Conservation (phyloP, 2,113 vertebrate genomes). For the Neodontobutis hainanensis region DNA sequence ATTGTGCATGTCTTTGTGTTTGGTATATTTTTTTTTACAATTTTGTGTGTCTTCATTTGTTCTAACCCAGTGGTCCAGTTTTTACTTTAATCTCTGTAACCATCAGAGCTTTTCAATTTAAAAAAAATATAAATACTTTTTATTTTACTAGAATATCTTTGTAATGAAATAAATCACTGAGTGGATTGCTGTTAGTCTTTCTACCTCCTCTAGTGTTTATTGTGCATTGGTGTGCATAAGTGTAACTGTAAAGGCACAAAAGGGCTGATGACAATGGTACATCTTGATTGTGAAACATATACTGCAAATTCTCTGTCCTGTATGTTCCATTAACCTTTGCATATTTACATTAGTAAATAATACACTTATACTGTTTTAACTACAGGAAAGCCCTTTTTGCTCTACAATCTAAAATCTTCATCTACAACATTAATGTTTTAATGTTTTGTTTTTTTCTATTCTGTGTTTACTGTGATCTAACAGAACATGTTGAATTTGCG, state of each 20-base stretch:
- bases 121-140: neutral
- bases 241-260: neutral
- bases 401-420: too few species aligned
- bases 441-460: neutral
- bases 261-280: neutral
- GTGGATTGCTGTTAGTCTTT: slow-evolving; percentile 18
- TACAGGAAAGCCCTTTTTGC: too few species aligned
- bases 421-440: neutral
- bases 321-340: neutral
- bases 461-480: neutral
- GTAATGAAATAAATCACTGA: slow-evolving; percentile 2
- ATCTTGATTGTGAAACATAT: neutral
- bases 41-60: neutral
- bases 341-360: too few species aligned
- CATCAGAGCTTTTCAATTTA: neutral
- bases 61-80: slow-evolving; percentile 4
- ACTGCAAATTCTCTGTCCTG: neutral
- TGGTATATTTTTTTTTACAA: neutral
- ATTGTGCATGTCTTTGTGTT: slow-evolving; percentile 2
- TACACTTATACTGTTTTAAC: too few species aligned
- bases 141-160: neutral
- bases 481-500: neutral
- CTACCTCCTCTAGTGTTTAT: slow-evolving; percentile 39
- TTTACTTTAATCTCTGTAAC: neutral
- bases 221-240: slow-evolving; percentile 1